Base-by-base conservation (phyloP, 1,140 invertebrate genomes). In the Magallana ariakensis region DNA sequence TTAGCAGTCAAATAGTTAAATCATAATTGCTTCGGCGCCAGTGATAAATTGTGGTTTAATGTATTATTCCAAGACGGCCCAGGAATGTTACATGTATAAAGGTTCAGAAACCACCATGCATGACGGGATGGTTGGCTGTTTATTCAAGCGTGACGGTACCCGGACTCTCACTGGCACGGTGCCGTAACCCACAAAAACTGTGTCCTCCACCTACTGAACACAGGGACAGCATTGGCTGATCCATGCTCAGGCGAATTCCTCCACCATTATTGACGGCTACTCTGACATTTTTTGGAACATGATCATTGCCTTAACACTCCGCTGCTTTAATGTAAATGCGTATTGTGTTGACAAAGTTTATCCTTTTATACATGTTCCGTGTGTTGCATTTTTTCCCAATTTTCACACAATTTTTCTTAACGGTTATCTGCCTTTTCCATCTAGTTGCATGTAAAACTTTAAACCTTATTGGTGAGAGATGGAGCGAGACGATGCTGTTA, bases 381-480 rank as follows among this genome's bases (percentile, higher is more conserved):
- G 22, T 75, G 66, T 75, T 75, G 66, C 66, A 75, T 75, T 46
- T 75, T 75, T 75, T 75, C 66, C 22, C 66, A 13, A 75, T 13
- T 75, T 75, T 75, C 66, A 75, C 66, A 75, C 66, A 75, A 75
- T 75, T 13, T 33, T 75, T 75, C 33, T 75, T 13, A 75, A 75
- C 19, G 9, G 19, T 75, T 75, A 75, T 75, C 66, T 75, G 4
- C 13, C 10, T 75, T 82, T 82, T 56, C 54, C 19, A 82, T 82
- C 80, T 82, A 55, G 54, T 54, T 82, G 46, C 80, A 56, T 54
- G 15, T 82, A 82, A 82, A 53, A 82, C 80, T 82, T 54, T 82
- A 56, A 82, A 82, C 46, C 46, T n/a, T 56, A 82, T 82, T 82
- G 46, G 54, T 82, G 80, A 22, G 13, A 75, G 46, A 82, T 82